Base-by-base conservation (phyloP, 2,113 vertebrate species). In the Hippocampus abdominalis region DNA sequence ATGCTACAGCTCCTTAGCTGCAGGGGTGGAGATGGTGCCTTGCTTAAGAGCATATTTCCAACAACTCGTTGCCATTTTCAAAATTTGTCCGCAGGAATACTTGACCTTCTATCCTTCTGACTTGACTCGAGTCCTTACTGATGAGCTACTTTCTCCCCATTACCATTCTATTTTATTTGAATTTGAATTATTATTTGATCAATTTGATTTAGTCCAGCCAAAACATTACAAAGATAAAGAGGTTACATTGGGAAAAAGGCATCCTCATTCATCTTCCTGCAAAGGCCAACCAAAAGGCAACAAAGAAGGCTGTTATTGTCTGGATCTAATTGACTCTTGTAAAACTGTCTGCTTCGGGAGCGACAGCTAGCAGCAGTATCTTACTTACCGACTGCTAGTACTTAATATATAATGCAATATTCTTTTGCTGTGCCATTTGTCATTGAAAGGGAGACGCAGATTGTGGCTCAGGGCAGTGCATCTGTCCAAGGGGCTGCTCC, bases 401-500 rank as follows among this genome's bases (percentile, higher is more conserved):
- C 95, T 97, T 95, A 95, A 96, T 96, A 94, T 95, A 96, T 97
- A 98, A 98, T 97, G 94, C 92, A 97, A 95, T 98, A 95, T 97
- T 94, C 93, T 93, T 91, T 86, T 86, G 32, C 90, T 85, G 88
- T 91, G 92, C 94, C 95, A 94, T 98, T 97, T 98, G 95, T 98
- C 95, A 97, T 94, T 93, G 90, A 94, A 93, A 94, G 89, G 83
- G 76, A 91, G 93, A 94, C 94, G 91, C 93, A 94, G 96, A 98
- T 97, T 96, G 95, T 97, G 94, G 95, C 94, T 97, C 92, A 96
- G 93, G 96, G 96, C 96, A 91, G 89, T 95, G 94, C 97, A 98
- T 96, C 96, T 98, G 96, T 96, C 94, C 93, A 90, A 90, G 84
- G 89, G 94, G 94, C 92, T 93, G 93, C 92, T 92, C 94, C 93